Evolutionary conservation across 2,113 vertebrate genomes (phyloP), one percentile per base, ranked within the genome.

Genomic region (Oncorhynchus masou): DNA sequence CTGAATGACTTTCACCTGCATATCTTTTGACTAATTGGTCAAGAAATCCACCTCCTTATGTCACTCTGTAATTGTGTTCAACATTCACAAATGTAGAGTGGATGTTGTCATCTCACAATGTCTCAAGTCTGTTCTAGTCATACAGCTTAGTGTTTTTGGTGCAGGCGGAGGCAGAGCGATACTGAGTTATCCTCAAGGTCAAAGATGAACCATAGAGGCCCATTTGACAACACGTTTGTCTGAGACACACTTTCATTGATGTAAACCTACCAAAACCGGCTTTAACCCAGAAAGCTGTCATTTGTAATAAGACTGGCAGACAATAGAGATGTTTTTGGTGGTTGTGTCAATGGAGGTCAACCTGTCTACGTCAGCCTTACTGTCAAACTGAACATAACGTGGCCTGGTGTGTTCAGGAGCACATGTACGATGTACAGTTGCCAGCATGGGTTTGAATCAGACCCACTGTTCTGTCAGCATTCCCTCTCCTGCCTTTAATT

Each of bases 21-120:
- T 20, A 22, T 70, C 67, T 85, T 89, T 77, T 86, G 83, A 85
- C 81, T 86, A 22, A n/a, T 9, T 62, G 20, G 70, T 82, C 84
- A 88, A 87, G 88, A 91, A 87, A 88, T 90, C 88, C 89, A 88
- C 75, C 89, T 88, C 83, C 84, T 86, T 45, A 1, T 48, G 39
- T 80, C 71, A 74, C 34, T 70, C 19, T 22, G 6, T 64, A 31
- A 68, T 71, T 45, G 24, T 59, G 24, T 62, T 79, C 77, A 79
- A 24, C 25, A 48, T 13, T 45, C 45, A 22, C 29, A 5, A 70
- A 24, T 22, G 20, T 22, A 15, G 3, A 69, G 68, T 39, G 25
- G 5, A 69, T 68, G 12, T 34, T n/a, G 20, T 24, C 5, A 24
- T 67, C 51, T 19, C 51, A 54, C 15, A 54, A 54, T 5, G 16